A percentile compares a stretch with the other conserved stretches of the same genome.
Evolutionary conservation across 2,797 vertebrate genomes (phyloP).

Genomic region (Pyrocephalus nanus): DNA sequence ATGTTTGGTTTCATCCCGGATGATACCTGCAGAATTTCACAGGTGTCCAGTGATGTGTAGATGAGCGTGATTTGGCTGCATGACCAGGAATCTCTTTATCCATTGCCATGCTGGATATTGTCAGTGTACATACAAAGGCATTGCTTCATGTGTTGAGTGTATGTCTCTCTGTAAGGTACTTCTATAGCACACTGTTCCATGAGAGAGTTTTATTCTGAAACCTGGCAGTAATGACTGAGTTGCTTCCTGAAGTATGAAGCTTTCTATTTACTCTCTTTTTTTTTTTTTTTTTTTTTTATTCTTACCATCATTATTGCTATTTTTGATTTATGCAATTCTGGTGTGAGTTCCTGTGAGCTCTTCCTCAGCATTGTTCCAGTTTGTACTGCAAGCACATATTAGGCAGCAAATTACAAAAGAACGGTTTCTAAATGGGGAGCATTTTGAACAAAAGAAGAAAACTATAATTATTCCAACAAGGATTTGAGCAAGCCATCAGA

Average conservation of each 20-base stretch:
- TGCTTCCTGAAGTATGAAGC: background rate
- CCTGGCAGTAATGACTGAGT: background rate
- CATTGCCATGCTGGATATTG: background rate
- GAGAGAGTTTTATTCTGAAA: background rate
- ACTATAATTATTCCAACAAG: conserved; percentile 49
- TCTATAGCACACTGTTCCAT: background rate
- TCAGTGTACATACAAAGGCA: background rate
- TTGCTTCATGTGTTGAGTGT: background rate
- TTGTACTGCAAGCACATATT: background rate
- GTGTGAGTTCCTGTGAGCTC: background rate
- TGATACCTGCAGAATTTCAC: background rate
- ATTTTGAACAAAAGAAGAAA: conserved; percentile 45
- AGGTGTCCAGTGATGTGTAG: background rate
- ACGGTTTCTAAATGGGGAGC: conserved; percentile 5
- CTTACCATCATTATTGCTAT: background rate
- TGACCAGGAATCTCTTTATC: background rate
- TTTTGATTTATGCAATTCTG: background rate
- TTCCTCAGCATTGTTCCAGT: background rate
- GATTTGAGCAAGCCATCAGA: conserved; percentile 42
- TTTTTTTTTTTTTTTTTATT: background rate
- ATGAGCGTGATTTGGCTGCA: background rate
- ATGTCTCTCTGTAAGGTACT: background rate
- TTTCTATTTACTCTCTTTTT: background rate
- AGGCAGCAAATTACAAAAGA: conserved; percentile 36
- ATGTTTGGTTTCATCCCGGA: background rate